phyloP scores from a whole-genome alignment of 2,888 invertebrate species.

The Calliscelio sp. region DNA sequence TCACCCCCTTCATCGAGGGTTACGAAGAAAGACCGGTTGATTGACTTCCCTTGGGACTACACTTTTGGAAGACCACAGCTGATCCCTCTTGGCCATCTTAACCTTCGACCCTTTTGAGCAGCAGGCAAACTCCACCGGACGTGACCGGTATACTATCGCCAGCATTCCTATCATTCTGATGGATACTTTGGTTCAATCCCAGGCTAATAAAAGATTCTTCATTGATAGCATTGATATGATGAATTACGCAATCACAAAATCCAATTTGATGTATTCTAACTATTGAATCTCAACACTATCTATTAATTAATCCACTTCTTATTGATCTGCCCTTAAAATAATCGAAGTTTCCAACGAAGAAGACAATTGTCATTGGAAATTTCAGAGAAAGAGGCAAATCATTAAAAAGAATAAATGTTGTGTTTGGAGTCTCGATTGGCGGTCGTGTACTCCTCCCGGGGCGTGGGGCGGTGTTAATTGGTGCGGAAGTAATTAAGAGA shows the following conservation, averaged over 20 bases:
- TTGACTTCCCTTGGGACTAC: constrained; percentile 85
- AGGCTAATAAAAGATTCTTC: constrained; percentile 56
- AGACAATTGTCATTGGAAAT: constrained; percentile 12
- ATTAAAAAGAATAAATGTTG: constrained; percentile 65
- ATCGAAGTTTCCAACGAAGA: no score
- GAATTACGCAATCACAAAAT: constrained; percentile 14
- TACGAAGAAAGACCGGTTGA: constrained; percentile 84
- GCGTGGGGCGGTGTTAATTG: constrained; percentile 83
- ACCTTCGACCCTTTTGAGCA: constrained; percentile 76
- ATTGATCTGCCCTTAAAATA: no score
- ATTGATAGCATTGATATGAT: constrained; percentile 38
- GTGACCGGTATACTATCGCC: constrained; percentile 83
- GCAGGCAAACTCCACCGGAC: constrained; percentile 80
- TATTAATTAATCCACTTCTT: not conserved
- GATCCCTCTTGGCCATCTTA: constrained; percentile 84
- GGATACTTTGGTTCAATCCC: constrained; percentile 62
- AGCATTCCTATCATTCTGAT: constrained; percentile 65
- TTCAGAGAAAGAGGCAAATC: not conserved
- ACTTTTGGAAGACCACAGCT: constrained; percentile 84
- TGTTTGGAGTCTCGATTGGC: constrained; percentile 73
- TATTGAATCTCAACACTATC: not conserved
- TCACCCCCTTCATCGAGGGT: constrained; percentile 79
- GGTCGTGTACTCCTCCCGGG: constrained; percentile 78
- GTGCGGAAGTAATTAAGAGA: constrained; percentile 85
- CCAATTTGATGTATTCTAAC: not conserved